Evolutionary conservation across 2,113 vertebrate species (phyloP).

Genomic region (Gobiocypris rarus): DNA sequence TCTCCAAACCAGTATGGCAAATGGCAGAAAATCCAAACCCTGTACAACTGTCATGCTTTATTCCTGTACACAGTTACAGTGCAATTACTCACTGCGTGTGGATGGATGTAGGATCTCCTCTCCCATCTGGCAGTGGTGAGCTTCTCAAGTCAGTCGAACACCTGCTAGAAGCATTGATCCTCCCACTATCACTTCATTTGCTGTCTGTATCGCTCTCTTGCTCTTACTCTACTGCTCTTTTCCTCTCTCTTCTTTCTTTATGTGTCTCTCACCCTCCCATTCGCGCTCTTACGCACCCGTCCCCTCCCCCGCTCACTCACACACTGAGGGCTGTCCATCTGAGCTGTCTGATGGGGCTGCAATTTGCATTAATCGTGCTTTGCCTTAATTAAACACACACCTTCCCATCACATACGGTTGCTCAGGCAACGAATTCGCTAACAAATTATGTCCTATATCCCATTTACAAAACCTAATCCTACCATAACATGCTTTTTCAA

Average conservation of each 20-base stretch:
- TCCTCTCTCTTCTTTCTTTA: slow-evolving; percentile 47
- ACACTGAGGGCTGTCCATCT: slow-evolving; percentile 51
- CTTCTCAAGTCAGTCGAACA: slow-evolving; percentile 18
- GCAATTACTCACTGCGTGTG: slow-evolving; percentile 27
- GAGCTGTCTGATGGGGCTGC: slow-evolving; percentile 46
- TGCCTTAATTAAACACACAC: slow-evolving; percentile 57
- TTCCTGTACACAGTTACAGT: background rate
- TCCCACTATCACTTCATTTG: slow-evolving; percentile 2
- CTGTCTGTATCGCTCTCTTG: background rate
- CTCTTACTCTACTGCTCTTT: slow-evolving; percentile 20
- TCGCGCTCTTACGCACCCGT: background rate
- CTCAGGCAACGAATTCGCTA: slow-evolving; percentile 48
- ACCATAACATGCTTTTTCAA: background rate
- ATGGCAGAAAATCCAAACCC: background rate
- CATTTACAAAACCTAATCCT: background rate
- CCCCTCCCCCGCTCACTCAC: slow-evolving; percentile 33
- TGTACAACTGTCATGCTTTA: slow-evolving; percentile 11
- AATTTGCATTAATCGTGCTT: slow-evolving; percentile 53
- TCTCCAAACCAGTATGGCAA: background rate
- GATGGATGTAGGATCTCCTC: slow-evolving; percentile 15
- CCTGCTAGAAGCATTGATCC: slow-evolving; percentile 25
- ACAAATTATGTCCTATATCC: background rate
- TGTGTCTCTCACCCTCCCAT: slow-evolving; percentile 22
- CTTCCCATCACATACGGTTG: slow-evolving; percentile 53
- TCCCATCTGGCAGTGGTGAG: background rate